Evolutionary conservation across 2,113 vertebrate species (phyloP).

Genomic region (Mesembrinibis cayennensis): DNA sequence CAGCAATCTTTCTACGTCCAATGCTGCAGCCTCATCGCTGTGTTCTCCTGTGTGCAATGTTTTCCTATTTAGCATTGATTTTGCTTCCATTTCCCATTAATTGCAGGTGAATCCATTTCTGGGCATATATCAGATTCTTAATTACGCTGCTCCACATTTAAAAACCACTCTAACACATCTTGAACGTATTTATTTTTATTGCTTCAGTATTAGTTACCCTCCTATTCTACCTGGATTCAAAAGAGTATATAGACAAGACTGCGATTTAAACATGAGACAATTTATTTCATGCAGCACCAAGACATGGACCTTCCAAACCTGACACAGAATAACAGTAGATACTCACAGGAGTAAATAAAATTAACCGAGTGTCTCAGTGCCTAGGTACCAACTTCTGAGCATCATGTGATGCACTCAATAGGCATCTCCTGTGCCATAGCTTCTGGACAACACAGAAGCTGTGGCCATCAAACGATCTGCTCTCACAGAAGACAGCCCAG

Average conservation of each 20-base stretch:
- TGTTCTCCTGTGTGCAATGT: background rate
- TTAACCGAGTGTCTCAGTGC: background rate
- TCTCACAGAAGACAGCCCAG: background rate
- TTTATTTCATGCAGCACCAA: background rate
- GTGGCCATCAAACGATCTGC: background rate
- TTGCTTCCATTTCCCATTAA: conserved; percentile 28
- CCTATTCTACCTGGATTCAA: background rate
- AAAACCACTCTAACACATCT: background rate
- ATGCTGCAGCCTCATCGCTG: background rate
- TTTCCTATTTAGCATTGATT: conserved; percentile 54
- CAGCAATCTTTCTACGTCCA: background rate
- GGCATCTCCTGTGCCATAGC: background rate
- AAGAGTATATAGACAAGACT: background rate
- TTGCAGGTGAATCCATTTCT: conserved; percentile 28
- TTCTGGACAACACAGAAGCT: background rate
- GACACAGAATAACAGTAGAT: background rate
- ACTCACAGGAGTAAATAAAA: background rate
- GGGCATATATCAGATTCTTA: background rate
- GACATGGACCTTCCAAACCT: background rate
- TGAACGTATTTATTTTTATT: background rate
- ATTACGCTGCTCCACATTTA: background rate
- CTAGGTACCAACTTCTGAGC: background rate
- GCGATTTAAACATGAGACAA: background rate
- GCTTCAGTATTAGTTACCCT: background rate
- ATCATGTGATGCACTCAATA: background rate